Evolutionary conservation across 2,888 invertebrate genomes (phyloP).

Genomic region (Invenusta paracnida): DNA sequence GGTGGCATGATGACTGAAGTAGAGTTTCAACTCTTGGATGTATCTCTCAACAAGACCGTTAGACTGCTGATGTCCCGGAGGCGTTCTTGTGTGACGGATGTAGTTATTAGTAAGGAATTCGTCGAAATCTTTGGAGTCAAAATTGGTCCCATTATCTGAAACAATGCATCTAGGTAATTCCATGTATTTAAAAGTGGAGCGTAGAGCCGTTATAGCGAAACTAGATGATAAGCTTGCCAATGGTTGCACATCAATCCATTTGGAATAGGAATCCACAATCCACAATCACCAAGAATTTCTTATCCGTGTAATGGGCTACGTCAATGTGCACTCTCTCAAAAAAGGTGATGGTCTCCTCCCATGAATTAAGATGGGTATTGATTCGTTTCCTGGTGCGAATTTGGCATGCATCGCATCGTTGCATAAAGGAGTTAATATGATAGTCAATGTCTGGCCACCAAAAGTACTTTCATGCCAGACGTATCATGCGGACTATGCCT

Average conservation of each 20-base stretch:
- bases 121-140: not conserved
- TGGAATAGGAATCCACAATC: not conserved
- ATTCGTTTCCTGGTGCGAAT: slow-evolving; percentile 4
- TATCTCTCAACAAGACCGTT: not conserved
- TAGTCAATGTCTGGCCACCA: slow-evolving; percentile 30
- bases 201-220: not conserved
- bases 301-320: not conserved
- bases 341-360: slow-evolving; percentile 4
- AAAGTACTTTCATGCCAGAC: slow-evolving; percentile 27
- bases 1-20: not conserved
- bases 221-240: not conserved
- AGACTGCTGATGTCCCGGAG: not conserved
- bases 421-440: not conserved
- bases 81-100: not conserved
- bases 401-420: not conserved
- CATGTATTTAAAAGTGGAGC: not conserved
- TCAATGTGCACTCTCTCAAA: slow-evolving; percentile 18
- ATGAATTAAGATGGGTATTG: not conserved
- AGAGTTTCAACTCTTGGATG: not conserved
- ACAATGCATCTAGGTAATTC: not conserved
- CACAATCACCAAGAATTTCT: not conserved
- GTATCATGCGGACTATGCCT: slow-evolving; percentile 28
- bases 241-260: not conserved
- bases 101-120: not conserved
- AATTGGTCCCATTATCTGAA: slow-evolving; percentile 10